A percentile compares a stretch with the other conserved stretches of the same genome.
Evolutionary conservation across 1,140 invertebrate species (phyloP).

Genomic region (Mylabris phalerata): DNA sequence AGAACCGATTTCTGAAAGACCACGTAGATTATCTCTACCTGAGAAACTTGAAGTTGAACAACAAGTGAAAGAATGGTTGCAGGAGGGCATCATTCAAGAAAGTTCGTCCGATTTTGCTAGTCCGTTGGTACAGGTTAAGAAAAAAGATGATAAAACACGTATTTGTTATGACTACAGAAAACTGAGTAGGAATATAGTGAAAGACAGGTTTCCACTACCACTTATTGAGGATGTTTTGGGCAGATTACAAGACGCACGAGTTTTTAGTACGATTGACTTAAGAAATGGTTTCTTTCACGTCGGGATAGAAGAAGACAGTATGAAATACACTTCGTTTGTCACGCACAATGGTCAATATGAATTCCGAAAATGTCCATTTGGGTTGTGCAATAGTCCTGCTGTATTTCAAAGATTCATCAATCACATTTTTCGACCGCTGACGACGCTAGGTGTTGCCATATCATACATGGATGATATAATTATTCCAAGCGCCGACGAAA

Average conservation of each 20-base stretch:
- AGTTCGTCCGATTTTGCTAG: slow-evolving; percentile 33
- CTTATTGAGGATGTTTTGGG: no score
- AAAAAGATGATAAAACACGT: slow-evolving; percentile 35
- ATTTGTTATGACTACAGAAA: slow-evolving; percentile 40
- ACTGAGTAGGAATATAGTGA: slow-evolving; percentile 24
- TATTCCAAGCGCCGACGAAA: slow-evolving; percentile 16
- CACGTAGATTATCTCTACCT: slow-evolving; percentile 9
- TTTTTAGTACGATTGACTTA: no score
- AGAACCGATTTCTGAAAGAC: slow-evolving; percentile 11
- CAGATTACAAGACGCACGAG: no score
- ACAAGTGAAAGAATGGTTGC: slow-evolving; percentile 12
- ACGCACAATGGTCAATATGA: slow-evolving; percentile 40
- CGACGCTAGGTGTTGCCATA: slow-evolving; percentile 22
- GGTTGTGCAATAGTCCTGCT: slow-evolving; percentile 30
- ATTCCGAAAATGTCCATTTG: slow-evolving; percentile 41
- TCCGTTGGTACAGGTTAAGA: slow-evolving; percentile 37
- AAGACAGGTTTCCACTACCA: no score
- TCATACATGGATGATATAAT: slow-evolving; percentile 27
- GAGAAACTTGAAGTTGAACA: slow-evolving; percentile 8
- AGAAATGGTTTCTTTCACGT: no score
- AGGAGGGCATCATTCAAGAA: slow-evolving; percentile 23
- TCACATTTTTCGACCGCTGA: slow-evolving; percentile 22
- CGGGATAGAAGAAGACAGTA: no score
- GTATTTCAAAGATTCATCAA: slow-evolving; percentile 31
- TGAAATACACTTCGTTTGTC: slow-evolving; percentile 33